Evolutionary conservation across 2,888 invertebrate species (phyloP), one percentile per base, ranked within the genome.

Genomic region (Xestia xanthographa): DNA sequence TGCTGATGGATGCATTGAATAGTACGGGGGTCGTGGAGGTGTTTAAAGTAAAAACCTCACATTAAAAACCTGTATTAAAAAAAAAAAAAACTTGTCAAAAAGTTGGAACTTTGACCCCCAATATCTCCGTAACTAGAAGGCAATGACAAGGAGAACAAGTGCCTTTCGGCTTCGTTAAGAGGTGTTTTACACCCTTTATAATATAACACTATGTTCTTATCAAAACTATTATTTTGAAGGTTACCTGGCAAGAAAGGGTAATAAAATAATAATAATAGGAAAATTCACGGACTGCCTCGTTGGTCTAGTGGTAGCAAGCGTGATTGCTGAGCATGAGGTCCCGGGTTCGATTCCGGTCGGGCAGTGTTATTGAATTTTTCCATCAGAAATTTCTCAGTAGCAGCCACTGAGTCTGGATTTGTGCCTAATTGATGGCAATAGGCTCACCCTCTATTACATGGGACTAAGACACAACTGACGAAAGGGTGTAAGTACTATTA

Each of bases 171-270:
- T n/a, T n/a, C n/a, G n/a, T n/a, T n/a, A n/a, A n/a, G n/a, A n/a
- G n/a, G n/a, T n/a, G n/a, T n/a, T n/a, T n/a, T n/a, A n/a, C n/a
- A n/a, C n/a, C n/a, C n/a, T n/a, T n/a, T n/a, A n/a, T n/a, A n/a
- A 66, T 66, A 78, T 79, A 38, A 53, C 20, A 60, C 17, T 26
- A 43, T 34, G 26, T 22, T 66, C 20, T 67, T 65, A 77, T 75
- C 66, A 63, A 48, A 43, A 62, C n/a, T 17, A 65, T 66, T 62
- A 58, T 66, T 63, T 8, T 41, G 66, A 75, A 75, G 75, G 68
- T 50, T 65, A 43, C 8, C 20, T 38, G 34, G 29, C 34, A 22
- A 53, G n/a, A 56, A 79, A 11, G 20, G n/a, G 20, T 65, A 9
- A 22, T 50, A 45, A 76, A 76, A 12, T 2, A 34, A 5, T 34